These are phyloP conservation scores for Leptogaster cylindrica DNA, from an alignment of 2,888 invertebrate species.

Conservation along the genomic window DNA sequence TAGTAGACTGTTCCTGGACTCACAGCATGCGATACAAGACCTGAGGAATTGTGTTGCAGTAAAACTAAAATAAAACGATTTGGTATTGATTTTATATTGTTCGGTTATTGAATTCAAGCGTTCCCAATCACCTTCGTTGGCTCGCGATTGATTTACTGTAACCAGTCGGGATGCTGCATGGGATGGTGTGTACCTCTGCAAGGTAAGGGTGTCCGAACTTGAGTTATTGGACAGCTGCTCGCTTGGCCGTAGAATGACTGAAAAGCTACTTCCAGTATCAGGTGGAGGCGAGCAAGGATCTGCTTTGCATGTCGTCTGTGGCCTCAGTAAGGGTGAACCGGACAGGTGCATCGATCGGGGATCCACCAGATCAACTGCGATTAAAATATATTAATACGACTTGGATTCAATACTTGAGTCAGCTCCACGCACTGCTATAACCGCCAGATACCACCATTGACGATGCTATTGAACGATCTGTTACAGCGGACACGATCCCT, in stretches of 20 bases:
- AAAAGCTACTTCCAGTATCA: conserved; percentile 53
- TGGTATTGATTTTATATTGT: background rate
- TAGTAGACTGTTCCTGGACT: conserved; percentile 67
- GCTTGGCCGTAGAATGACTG: conserved; percentile 57
- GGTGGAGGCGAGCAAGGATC: conserved; percentile 58
- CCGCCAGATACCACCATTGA: conserved; percentile 77
- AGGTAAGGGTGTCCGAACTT: conserved; percentile 45
- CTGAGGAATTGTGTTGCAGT: conserved; percentile 64
- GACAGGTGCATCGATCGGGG: conserved; percentile 59
- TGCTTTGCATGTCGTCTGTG: conserved; percentile 54
- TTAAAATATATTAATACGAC: background rate
- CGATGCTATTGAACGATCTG: conserved; percentile 52
- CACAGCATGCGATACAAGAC: conserved; percentile 62
- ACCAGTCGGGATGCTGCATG: conserved; percentile 52
- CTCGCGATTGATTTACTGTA: conserved; percentile 55
- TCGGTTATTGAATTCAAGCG: too few species aligned
- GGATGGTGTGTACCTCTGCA: conserved; percentile 58
- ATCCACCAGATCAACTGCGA: conserved; percentile 60
- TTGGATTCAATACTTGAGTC: background rate
- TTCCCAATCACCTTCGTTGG: conserved; percentile 57
- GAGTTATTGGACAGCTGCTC: conserved; percentile 52
- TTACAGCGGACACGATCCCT: conserved; percentile 52
- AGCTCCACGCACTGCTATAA: conserved; percentile 74
- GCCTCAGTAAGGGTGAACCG: conserved; percentile 56
- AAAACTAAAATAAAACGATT: conserved; percentile 48